These are phyloP conservation scores for Andrena hattorfiana DNA, from an alignment of 2,888 invertebrate genomes.

Conservation along the genomic window DNA sequence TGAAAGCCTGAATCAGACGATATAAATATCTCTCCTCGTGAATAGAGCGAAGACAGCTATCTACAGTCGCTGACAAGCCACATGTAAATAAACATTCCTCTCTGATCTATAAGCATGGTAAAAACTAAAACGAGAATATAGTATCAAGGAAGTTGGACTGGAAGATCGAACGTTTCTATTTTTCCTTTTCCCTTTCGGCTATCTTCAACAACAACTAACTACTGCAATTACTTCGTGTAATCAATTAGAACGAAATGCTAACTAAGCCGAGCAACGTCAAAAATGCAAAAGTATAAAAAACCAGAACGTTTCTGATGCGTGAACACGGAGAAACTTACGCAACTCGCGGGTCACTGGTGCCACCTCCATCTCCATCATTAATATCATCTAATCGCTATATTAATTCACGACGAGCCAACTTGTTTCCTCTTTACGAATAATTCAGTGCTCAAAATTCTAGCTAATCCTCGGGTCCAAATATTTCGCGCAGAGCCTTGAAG, in stretches of 20 bases:
- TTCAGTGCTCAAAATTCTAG: neutral
- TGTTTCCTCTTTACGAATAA: neutral
- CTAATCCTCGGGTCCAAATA: neutral
- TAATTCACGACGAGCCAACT: neutral
- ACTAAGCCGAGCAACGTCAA: neutral
- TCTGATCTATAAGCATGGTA: constrained; percentile 36
- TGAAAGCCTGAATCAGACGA: constrained; percentile 56
- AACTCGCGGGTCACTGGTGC: neutral
- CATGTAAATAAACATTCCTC: constrained; percentile 60
- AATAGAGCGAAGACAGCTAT: constrained; percentile 17
- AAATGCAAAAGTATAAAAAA: neutral
- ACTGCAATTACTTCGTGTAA: neutral
- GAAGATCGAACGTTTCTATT: constrained; percentile 12
- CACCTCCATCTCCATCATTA: too few relatives aligned
- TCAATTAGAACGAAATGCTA: neutral
- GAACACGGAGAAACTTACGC: neutral
- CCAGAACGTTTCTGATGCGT: neutral
- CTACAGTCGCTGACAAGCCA: constrained; percentile 39
- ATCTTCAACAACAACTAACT: neutral
- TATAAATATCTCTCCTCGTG: constrained; percentile 58
- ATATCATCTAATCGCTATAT: neutral
- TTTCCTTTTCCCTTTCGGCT: neutral
- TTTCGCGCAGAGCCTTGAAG: neutral
- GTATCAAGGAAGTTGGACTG: neutral
- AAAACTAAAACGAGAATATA: constrained; percentile 27